Conservation (phyloP, 2,888 invertebrate genomes). For the Lamproptera curius region DNA sequence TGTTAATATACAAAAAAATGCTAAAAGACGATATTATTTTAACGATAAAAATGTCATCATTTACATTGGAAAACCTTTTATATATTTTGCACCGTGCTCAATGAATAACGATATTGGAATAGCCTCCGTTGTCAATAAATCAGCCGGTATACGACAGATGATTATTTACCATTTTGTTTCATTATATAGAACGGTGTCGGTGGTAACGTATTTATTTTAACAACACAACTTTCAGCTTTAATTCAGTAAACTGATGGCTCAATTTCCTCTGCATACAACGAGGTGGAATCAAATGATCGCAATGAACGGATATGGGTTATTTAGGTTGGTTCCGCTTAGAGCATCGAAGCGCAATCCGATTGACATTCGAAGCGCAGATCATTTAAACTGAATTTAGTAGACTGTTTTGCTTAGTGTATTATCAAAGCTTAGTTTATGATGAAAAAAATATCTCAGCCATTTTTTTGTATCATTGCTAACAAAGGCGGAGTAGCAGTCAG, state of each 20-base stretch:
- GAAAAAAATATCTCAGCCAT: too few relatives aligned
- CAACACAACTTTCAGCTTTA: background rate
- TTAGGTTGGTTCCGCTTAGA: constrained; percentile 60
- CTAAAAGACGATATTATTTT: too few relatives aligned
- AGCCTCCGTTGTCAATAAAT: constrained; percentile 36
- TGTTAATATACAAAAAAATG: too few relatives aligned
- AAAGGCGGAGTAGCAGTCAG: too few relatives aligned
- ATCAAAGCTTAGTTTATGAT: too few relatives aligned
- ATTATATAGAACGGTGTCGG: constrained; percentile 33
- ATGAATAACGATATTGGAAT: background rate
- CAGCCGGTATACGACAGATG: constrained; percentile 56
- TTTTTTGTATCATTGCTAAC: too few relatives aligned
- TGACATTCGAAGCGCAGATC: constrained; percentile 61
- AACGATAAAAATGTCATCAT: too few relatives aligned
- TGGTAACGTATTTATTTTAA: background rate
- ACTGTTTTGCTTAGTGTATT: too few relatives aligned
- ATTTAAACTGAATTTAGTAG: constrained; percentile 58
- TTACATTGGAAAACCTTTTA: too few relatives aligned
- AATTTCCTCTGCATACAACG: background rate
- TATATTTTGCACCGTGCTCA: background rate
- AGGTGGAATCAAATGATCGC: background rate
- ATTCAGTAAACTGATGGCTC: background rate
- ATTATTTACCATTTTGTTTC: constrained; percentile 55
- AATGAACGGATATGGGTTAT: constrained; percentile 48
- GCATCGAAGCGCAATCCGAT: constrained; percentile 70